These are phyloP conservation scores for Cavia aperea DNA, from an alignment of 2,113 vertebrate species.

Conservation along the genomic window DNA sequence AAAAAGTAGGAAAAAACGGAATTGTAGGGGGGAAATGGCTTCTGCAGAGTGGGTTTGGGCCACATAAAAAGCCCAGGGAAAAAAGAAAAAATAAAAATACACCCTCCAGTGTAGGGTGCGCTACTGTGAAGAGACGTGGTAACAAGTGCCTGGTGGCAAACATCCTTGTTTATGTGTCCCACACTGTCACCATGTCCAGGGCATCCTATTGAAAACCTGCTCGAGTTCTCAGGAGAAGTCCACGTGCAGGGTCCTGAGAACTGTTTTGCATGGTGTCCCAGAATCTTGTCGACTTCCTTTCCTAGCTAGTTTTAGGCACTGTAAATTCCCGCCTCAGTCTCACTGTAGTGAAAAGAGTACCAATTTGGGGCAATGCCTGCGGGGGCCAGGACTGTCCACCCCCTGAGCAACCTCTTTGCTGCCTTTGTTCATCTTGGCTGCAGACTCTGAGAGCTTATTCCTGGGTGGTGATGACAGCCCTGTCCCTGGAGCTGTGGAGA, in stretches of 20 bases:
- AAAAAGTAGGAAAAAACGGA: too few species aligned
- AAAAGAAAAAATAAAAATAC: neutral
- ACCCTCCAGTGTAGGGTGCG: neutral
- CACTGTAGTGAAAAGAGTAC: neutral
- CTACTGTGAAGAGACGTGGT: neutral
- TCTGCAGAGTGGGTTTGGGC: neutral
- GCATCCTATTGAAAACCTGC: neutral
- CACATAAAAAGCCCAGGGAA: neutral
- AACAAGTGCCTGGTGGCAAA: neutral
- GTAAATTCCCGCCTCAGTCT: neutral
- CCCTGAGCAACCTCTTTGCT: neutral
- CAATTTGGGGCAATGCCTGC: neutral
- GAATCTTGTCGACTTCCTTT: too few species aligned
- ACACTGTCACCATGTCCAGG: neutral
- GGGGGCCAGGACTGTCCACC: neutral
- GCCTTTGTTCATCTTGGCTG: neutral
- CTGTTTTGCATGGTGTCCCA: neutral
- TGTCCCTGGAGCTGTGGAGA: neutral
- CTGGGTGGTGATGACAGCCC: neutral
- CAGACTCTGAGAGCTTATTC: neutral
- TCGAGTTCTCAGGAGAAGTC: neutral
- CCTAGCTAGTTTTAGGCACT: neutral
- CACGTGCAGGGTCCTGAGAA: neutral
- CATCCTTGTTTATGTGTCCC: neutral
- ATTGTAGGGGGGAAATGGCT: neutral